Evolutionary conservation across 2,888 invertebrate species (phyloP), one percentile per base, ranked within the genome.

Genomic region (Rhaphigaster nebulosa): DNA sequence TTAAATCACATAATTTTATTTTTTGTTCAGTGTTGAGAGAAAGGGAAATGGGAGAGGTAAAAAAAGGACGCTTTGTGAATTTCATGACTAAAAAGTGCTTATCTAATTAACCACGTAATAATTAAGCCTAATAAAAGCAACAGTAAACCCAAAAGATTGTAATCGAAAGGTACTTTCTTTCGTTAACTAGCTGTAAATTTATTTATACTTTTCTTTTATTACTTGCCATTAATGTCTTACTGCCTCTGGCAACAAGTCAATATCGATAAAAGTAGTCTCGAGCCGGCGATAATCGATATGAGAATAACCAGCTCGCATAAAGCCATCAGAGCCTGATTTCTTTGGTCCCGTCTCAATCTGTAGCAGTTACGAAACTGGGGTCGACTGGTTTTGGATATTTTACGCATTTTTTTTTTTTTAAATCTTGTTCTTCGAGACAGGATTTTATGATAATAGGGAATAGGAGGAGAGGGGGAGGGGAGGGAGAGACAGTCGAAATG

Each of bases 281-380:
- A 34, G 4, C 23, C 15, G 6, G 1, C 38, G 34, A 38, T 76
- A 76, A 38, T 76, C 76, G 76, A 76, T 76, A 38, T 15, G 29
- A 23, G 80, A 26, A 41, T 26, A 38, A 80, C 41, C 20, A 23
- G 29, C 41, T 41, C 41, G 2, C 80, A 80, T 80, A 26, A 41
- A 80, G 80, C 80, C 38, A 80, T 38, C 76, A 76, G 38, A 20
- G 18, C 5, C 38, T 6, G 76, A 34, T 80, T 5, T 41, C 41
- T 45, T 41, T 10, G 41, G 80, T 8, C 80, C 41, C 41, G 80
- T 80, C 41, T 41, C 41, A 80, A 80, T 80, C 80, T 41, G 80
- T 80, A 41, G 80, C 41, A 45, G 38, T 80, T 80, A 80, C 80
- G 80, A 80, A 80, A 80, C 80, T 41, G 12, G 41, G 38, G 26